Conservation (phyloP, 30 jellyfish, hydroid and myxozoan species). For the Turritopsis dohrnii region DNA sequence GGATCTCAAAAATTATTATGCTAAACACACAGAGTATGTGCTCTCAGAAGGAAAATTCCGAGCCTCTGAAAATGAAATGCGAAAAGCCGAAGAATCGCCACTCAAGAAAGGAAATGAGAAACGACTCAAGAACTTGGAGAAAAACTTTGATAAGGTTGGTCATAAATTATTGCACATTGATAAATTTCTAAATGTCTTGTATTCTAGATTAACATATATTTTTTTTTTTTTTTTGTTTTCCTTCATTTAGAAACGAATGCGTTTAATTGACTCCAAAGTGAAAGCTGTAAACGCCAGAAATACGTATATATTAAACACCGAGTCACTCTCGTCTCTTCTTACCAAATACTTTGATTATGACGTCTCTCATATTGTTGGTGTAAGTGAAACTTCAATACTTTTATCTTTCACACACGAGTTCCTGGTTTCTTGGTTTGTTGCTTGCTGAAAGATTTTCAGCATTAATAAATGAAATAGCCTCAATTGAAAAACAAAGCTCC, state of each 20-base stretch:
- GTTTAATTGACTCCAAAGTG: conserved; percentile 56
- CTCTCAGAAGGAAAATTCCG: conserved; percentile 60
- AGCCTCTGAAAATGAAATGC: conserved; percentile 53
- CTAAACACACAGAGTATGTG: conserved; percentile 55
- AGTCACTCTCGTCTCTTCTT: conserved; percentile 53
- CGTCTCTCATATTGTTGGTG: conserved; percentile 63
- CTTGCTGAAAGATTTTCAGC: background rate
- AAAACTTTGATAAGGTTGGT: conserved; percentile 66
- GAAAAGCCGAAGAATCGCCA: conserved; percentile 73
- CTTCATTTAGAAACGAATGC: conserved; percentile 40
- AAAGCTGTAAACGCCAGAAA: conserved; percentile 78
- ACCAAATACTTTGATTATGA: conserved; percentile 70
- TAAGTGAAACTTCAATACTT: conserved; percentile 22
- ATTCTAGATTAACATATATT: background rate
- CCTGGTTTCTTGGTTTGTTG: background rate
- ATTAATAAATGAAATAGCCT: background rate
- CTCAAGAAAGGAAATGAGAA: conserved; percentile 81
- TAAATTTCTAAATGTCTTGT: background rate
- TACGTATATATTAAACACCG: conserved; percentile 42
- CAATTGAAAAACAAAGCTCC: background rate
- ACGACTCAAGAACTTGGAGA: conserved; percentile 59
- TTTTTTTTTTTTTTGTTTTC: background rate
- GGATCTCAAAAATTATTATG: conserved; percentile 63
- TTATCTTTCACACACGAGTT: background rate
- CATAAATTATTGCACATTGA: background rate